phyloP scores from a whole-genome alignment of 2,113 vertebrate species.

The Etia nguti region DNA sequence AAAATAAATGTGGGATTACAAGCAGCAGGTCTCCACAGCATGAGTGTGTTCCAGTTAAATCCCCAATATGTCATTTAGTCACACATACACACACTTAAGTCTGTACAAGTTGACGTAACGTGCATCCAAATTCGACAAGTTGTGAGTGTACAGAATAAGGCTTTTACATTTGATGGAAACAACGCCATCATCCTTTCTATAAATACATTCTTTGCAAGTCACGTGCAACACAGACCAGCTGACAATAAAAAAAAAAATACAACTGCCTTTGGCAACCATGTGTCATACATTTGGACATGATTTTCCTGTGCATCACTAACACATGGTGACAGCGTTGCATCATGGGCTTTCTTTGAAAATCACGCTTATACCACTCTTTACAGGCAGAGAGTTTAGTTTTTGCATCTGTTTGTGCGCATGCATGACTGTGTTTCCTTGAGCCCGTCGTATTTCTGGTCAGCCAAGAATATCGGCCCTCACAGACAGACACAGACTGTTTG shows the following conservation, averaged over 20 bases:
- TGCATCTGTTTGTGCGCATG: neutral
- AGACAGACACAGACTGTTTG: constrained; percentile 14
- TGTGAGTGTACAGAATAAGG: neutral
- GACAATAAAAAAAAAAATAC: neutral
- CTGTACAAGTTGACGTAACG: neutral
- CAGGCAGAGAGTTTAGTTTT: neutral
- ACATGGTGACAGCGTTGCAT: constrained; percentile 5
- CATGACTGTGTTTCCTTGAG: neutral
- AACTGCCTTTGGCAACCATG: neutral
- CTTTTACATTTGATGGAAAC: constrained; percentile 47
- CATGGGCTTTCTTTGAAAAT: constrained; percentile 21
- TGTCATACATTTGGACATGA: neutral
- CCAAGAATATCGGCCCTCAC: constrained; percentile 18
- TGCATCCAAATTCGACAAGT: neutral
- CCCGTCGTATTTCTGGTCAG: neutral
- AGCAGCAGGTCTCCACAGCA: neutral
- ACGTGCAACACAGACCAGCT: neutral
- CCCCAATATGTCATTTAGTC: neutral
- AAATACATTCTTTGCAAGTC: constrained; percentile 32
- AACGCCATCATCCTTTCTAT: constrained; percentile 19
- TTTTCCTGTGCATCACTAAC: neutral
- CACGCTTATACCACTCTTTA: constrained; percentile 14
- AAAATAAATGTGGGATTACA: neutral
- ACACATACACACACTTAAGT: neutral
- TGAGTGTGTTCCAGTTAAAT: neutral